Evolutionary conservation across 2,113 vertebrate species (phyloP).

Genomic region (Mirza zaza): DNA sequence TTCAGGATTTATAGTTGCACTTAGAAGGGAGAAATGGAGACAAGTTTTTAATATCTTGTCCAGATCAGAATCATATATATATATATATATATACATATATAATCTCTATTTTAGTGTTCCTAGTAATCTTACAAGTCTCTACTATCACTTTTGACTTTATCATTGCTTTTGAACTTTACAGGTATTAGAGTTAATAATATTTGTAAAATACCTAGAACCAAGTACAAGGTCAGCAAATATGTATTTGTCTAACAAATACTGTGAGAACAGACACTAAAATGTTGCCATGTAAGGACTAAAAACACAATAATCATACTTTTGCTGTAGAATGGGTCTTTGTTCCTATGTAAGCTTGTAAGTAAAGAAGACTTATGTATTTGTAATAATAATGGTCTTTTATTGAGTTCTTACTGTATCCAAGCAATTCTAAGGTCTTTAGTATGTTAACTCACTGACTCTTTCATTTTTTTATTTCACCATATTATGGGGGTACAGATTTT

Average conservation of each 20-base stretch:
- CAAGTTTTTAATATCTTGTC: background rate
- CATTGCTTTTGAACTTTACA: background rate
- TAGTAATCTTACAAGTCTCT: background rate
- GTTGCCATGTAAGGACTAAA: background rate
- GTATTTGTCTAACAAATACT: background rate
- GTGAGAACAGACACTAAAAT: background rate
- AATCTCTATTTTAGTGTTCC: background rate
- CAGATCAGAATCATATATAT: background rate
- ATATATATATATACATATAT: background rate
- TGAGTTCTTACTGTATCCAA: background rate
- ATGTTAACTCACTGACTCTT: background rate
- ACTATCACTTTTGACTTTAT: background rate
- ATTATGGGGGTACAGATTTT: too few species aligned
- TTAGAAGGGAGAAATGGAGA: background rate
- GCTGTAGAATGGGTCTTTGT: background rate
- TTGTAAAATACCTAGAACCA: background rate
- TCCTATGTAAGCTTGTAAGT: background rate
- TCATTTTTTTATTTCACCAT: too few species aligned
- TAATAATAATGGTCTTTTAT: background rate
- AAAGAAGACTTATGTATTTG: slow-evolving; percentile 7
- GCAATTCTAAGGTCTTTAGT: background rate
- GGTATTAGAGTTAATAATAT: background rate
- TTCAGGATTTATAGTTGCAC: background rate
- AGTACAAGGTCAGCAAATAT: background rate
- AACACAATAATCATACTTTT: background rate